A percentile compares a stretch with the other conserved stretches of the same genome.
Conservation (phyloP, 2,888 invertebrate genomes). For the Chironomus riparius region DNA sequence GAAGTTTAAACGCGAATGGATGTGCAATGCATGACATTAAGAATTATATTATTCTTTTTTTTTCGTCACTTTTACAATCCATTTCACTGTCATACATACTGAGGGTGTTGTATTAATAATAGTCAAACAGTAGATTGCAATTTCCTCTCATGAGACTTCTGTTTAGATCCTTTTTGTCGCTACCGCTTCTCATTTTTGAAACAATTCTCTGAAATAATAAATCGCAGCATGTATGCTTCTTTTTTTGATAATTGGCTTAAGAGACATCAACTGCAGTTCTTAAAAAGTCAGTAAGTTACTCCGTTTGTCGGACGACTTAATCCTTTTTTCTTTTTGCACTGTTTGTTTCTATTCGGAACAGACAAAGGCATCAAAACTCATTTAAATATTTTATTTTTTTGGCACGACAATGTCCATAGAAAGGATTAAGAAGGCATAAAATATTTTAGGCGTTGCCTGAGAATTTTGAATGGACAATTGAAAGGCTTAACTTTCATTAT, state of each 20-base stretch:
- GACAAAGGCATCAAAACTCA: not conserved
- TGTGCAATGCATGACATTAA: too few relatives aligned
- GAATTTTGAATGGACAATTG: conserved; percentile 7
- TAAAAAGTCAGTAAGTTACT: conserved; percentile 20
- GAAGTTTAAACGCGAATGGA: not conserved
- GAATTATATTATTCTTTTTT: not conserved
- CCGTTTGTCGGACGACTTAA: conserved; percentile 12
- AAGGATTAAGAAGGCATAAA: conserved; percentile 15
- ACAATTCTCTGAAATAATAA: not conserved
- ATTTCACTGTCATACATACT: not conserved
- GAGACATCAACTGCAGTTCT: not conserved
- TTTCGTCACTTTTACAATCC: not conserved
- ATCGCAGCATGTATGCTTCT: not conserved
- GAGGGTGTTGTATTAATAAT: too few relatives aligned
- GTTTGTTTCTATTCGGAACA: not conserved
- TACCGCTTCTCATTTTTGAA: not conserved
- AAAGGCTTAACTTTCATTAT: conserved; percentile 9
- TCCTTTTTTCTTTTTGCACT: conserved; percentile 4
- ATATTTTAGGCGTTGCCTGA: conserved; percentile 9
- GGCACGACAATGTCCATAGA: too few relatives aligned
- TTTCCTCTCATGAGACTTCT: not conserved
- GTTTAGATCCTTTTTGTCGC: too few relatives aligned
- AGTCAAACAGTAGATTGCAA: not conserved
- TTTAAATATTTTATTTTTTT: conserved; percentile 6
- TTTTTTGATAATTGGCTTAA: not conserved